Base-by-base conservation (phyloP, 2,797 vertebrate species). In the Hyperoplus immaculatus region DNA sequence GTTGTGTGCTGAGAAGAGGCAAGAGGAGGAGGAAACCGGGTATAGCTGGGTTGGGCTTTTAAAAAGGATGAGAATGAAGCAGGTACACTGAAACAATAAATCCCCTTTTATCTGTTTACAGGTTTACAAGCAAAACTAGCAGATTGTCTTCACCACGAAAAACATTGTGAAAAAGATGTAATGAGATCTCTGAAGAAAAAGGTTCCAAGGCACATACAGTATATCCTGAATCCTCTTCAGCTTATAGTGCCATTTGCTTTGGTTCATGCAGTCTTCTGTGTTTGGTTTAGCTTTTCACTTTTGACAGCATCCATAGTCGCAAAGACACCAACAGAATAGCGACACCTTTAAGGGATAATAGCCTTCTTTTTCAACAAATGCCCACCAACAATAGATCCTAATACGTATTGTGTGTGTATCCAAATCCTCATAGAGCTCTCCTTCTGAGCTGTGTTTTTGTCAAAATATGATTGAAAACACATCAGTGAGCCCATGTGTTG, bases 1-100 rank as follows among this genome's bases (percentile, higher is more conserved):
- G 77, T 84, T 73, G 81, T 84, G 73, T 41, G 71, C 18, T 8
- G 61, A 61, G 55, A 60, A 21, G 66, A 68, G 50, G 77, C 59
- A 62, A 7, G 54, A 57, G 6, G 36, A 56, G 38, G 47, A 75
- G 13, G 29, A 54, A 62, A 70, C 70, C 67, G 59, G 74, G 72
- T 72, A 70, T 45, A 14, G 12, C 36, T 7, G 51, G 36, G 39
- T 45, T 4, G 8, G 38, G 54, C 47, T 67, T 1, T 55, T 29
- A 29, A 45, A 75, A 41, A 39, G 62, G 36, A 58, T 2, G 53
- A 65, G 61, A 3, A 10, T 39, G 36, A 64, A 62, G 57, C 21
- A 63, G 49, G 47, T 39, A 18, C 36, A 43, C 15, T 45, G 13
- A 18, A 66, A 46, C 18, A 67, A 45, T 41, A 64, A 58, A 50